These are phyloP conservation scores for Epinephelus awoara DNA, from an alignment of 2,797 vertebrate species.

Conservation along the genomic window DNA sequence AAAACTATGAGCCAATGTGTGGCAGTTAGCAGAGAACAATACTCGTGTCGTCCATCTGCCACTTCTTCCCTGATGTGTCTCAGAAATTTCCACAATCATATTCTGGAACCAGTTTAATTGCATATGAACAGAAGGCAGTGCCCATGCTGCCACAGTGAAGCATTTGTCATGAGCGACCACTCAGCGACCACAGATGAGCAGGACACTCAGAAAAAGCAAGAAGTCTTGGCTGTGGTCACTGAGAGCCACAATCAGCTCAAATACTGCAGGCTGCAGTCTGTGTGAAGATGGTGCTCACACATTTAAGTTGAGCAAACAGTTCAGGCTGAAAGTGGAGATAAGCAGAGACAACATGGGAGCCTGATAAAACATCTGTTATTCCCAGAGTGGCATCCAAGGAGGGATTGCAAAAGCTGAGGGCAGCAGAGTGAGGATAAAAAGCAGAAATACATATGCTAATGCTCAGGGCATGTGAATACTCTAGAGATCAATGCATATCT, in stretches of 20 bases:
- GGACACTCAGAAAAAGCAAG: constrained; percentile 4
- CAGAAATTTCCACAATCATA: constrained; percentile 40
- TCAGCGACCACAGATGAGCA: constrained; percentile 39
- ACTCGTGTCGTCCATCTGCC: constrained; percentile 52
- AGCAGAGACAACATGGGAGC: constrained; percentile 23
- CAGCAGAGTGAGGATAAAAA: constrained; percentile 9
- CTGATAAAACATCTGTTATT: constrained; percentile 18
- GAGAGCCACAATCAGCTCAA: constrained; percentile 12
- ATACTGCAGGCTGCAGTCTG: constrained; percentile 16
- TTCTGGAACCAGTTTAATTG: constrained; percentile 45
- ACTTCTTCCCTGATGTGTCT: constrained; percentile 35
- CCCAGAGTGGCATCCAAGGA: not conserved
- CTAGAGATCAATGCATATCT: not conserved
- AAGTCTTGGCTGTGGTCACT: constrained; percentile 18
- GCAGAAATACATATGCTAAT: not conserved
- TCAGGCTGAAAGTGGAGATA: not conserved
- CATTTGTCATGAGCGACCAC: constrained; percentile 14
- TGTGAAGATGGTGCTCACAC: not conserved
- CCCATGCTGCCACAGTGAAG: constrained; percentile 34
- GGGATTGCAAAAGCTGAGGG: not conserved
- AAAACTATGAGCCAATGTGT: constrained; percentile 42
- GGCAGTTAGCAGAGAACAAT: constrained; percentile 38
- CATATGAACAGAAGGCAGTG: constrained; percentile 53
- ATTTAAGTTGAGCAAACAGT: constrained; percentile 20
- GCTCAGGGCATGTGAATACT: not conserved